phyloP scores from a whole-genome alignment of 2,797 vertebrate species.

The Enteromius unitaeniatus region DNA sequence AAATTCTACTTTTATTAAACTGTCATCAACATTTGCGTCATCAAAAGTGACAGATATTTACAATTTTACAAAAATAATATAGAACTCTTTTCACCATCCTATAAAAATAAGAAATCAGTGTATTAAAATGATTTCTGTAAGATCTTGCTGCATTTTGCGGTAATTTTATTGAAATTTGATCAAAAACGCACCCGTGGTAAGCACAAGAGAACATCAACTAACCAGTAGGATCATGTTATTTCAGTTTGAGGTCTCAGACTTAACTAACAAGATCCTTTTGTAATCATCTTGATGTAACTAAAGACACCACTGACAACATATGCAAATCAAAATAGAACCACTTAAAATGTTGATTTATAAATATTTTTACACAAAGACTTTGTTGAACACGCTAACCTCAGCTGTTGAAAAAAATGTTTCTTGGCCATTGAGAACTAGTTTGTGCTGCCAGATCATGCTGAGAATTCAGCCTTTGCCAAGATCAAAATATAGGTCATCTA shows the following conservation, averaged over 20 bases:
- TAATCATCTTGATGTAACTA: not conserved
- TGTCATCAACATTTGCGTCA: too few species aligned
- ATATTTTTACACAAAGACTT: constrained; percentile 25
- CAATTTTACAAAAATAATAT: not conserved
- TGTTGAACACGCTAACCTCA: constrained; percentile 22
- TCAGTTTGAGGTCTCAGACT: not conserved
- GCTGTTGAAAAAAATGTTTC: constrained; percentile 55
- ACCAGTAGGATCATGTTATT: not conserved
- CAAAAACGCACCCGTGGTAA: not conserved
- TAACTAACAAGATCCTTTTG: not conserved
- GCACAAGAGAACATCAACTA: not conserved
- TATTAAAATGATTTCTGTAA: not conserved
- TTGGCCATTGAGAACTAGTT: constrained; percentile 69
- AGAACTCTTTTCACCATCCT: not conserved
- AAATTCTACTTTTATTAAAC: not conserved
- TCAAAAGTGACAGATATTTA: not conserved
- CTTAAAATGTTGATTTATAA: not conserved
- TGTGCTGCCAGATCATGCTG: constrained; percentile 66
- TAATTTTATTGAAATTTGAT: not conserved
- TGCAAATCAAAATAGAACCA: not conserved
- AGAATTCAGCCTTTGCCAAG: constrained; percentile 69
- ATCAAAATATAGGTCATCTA: constrained; percentile 77
- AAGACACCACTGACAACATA: not conserved
- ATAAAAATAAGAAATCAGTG: not conserved
- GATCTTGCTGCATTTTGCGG: not conserved